Evolutionary conservation across 2,888 invertebrate species (phyloP).

Genomic region (Pecten maximus): DNA sequence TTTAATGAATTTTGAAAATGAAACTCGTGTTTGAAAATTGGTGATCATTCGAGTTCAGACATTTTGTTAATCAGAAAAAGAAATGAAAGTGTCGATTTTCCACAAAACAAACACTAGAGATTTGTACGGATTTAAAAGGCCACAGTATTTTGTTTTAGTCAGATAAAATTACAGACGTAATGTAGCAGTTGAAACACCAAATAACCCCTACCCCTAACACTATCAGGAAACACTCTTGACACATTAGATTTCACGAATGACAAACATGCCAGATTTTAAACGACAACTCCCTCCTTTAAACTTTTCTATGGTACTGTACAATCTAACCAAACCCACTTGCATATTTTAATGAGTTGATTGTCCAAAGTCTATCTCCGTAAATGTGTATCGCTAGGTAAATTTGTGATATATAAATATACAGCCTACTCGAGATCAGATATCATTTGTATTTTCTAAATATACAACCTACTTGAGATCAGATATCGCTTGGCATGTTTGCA

Average conservation of each 20-base stretch:
- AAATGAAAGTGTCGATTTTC: neutral
- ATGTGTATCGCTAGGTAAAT: neutral
- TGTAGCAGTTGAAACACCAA: neutral
- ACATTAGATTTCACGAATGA: neutral
- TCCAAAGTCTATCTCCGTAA: neutral
- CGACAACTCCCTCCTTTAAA: neutral
- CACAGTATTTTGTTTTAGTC: neutral
- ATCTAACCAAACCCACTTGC: neutral
- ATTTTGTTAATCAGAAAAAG: neutral
- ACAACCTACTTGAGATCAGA: conserved; percentile 7
- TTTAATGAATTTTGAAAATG: too few species aligned
- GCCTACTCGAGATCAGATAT: neutral
- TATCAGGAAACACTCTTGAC: neutral
- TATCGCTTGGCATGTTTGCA: neutral
- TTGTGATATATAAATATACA: neutral
- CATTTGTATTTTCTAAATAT: neutral
- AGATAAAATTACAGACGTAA: neutral
- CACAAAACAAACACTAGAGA: neutral
- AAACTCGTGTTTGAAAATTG: neutral
- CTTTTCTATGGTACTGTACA: neutral
- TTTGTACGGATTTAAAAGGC: neutral
- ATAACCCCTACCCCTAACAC: neutral
- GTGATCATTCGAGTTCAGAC: neutral
- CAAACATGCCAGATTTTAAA: conserved; percentile 13
- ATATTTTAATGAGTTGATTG: neutral